Evolutionary conservation across 2,888 invertebrate genomes (phyloP).

Genomic region (Agonopterix subpropinquella): DNA sequence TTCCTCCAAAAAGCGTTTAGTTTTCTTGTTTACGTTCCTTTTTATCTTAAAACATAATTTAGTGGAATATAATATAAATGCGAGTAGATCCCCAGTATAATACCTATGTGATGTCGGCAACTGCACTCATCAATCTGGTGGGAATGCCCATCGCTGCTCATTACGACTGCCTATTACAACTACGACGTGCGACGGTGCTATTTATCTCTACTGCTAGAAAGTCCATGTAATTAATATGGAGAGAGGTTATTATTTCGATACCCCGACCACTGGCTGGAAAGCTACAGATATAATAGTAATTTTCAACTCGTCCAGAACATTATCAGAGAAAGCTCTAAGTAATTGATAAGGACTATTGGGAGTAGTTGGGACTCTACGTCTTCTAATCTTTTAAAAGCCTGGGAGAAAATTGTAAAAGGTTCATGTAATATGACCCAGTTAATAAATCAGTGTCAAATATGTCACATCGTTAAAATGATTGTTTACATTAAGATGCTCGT

Average conservation of each 20-base stretch:
- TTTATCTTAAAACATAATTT: too few relatives aligned
- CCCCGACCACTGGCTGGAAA: slow-evolving; percentile 27
- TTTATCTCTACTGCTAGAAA: slow-evolving; percentile 55
- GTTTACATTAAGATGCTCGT: too few relatives aligned
- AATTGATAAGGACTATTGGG: slow-evolving; percentile 40
- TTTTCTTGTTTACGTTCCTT: too few relatives aligned
- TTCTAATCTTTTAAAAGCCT: too few relatives aligned
- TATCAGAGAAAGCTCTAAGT: slow-evolving; percentile 66
- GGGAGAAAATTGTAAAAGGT: too few relatives aligned
- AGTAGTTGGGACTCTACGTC: slow-evolving; percentile 6
- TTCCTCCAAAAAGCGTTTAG: too few relatives aligned
- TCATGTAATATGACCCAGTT: too few relatives aligned
- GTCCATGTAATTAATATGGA: slow-evolving; percentile 67
- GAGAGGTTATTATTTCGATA: slow-evolving; percentile 65
- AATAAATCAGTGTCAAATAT: too few relatives aligned
- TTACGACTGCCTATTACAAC: slow-evolving; percentile 47
- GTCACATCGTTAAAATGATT: too few relatives aligned
- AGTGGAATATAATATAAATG: too few relatives aligned
- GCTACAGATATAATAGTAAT: slow-evolving; percentile 39
- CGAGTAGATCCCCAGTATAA: too few relatives aligned
- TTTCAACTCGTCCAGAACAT: slow-evolving; percentile 39
- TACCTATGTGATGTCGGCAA: slow-evolving; percentile 30
- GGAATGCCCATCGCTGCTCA: slow-evolving; percentile 46
- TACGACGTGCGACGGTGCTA: slow-evolving; percentile 26
- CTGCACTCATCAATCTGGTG: slow-evolving; percentile 45